Conservation (phyloP, 1,140 invertebrate genomes). For the Pantala flavescens region DNA sequence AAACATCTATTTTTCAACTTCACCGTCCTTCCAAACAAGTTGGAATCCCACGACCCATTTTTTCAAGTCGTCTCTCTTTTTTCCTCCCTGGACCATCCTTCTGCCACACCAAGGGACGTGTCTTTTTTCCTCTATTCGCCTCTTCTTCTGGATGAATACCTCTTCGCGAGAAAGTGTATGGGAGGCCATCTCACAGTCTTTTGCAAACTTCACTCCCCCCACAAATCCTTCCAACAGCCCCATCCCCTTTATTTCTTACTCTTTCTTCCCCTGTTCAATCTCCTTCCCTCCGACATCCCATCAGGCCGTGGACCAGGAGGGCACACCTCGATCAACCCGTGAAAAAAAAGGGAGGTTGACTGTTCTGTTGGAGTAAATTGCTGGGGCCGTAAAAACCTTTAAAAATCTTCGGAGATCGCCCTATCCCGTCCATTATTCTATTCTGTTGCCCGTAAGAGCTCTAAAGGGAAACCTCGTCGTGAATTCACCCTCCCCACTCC, state of each 20-base stretch:
- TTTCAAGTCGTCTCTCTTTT: neutral
- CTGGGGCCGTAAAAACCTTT: neutral
- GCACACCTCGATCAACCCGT: neutral
- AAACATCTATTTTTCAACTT: too few species aligned
- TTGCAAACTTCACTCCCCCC: neutral
- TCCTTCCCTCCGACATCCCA: neutral
- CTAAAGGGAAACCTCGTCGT: neutral
- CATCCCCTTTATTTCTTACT: neutral
- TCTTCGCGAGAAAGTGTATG: too few species aligned
- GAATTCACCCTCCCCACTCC: neutral
- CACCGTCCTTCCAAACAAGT: too few species aligned
- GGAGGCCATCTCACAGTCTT: neutral
- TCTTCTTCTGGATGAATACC: neutral
- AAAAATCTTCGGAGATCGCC: neutral
- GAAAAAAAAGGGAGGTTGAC: neutral
- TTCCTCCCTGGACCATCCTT: neutral
- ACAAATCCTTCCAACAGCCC: neutral
- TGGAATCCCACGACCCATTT: too few species aligned
- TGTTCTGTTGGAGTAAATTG: slow-evolving; percentile 2
- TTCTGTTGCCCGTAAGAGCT: neutral
- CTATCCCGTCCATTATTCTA: neutral
- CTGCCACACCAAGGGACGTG: neutral
- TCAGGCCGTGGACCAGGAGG: neutral
- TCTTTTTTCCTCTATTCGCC: neutral
- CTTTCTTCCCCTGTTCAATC: neutral